Evolutionary conservation across 2,113 vertebrate species (phyloP), one percentile per base, ranked within the genome.

Genomic region (Australoheros scitulus): DNA sequence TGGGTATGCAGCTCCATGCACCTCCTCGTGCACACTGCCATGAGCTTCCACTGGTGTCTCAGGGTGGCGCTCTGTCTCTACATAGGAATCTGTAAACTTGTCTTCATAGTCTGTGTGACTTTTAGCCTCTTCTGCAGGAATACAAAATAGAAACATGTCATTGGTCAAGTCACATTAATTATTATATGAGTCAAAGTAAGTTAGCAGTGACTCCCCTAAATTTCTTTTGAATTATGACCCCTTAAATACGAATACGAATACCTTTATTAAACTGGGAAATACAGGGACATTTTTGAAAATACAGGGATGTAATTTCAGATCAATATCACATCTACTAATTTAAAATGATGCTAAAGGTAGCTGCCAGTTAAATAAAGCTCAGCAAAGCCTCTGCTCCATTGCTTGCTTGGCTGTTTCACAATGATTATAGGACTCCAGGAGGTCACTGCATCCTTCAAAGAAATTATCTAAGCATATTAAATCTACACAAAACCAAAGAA

Each of bases 81-180:
- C 65, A 1, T 92, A 95, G 64, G 96, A 96, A 57, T 97, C 96
- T 0, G 97, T 94, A 64, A 98, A 97, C 85, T 96, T 96, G 79
- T 98, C 98, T 88, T 99, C 97, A n/a, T 98, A 99, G 93, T 99
- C 97, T 56, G 97, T 89, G 11, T 97, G 97, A 22, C 94, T 87
- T 83, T 97, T 96, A 0, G 96, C 90, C 79, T 96, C 95, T 94
- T 96, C 98, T 99, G 93, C 47, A 58, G 55, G 64, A 70, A 89
- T n/a, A 85, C 18, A 78, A 64, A 60, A 64, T 5, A 7, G 5
- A 83, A 70, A 87, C 29, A 85, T 32, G 38, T 18, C 29, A 20
- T 55, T 15, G 1, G 18, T 61, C 2, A 68, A 64, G 4, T 34
- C 20, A 64, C 2, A 13, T 50, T 50, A 7, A 17, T 34, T 50